Conservation (phyloP, 2,113 vertebrate species). For the Chascanopsetta lugubris region DNA sequence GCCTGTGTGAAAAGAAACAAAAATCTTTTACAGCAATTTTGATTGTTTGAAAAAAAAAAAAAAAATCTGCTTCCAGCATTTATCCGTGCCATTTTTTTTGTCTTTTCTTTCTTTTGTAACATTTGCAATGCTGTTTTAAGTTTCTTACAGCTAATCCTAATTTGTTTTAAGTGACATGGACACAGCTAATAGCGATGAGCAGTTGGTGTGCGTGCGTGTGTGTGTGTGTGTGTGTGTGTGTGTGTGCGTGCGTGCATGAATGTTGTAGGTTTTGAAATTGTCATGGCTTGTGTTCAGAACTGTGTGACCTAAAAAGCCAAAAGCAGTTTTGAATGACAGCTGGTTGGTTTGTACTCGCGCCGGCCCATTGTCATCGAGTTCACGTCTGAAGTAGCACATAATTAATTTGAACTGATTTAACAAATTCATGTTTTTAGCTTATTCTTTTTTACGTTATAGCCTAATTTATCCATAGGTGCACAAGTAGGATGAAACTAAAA, state of each 20-base stretch:
- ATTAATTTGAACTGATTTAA: constrained; percentile 67
- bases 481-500: constrained; percentile 70
- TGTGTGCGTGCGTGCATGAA: not conserved
- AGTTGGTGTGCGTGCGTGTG: constrained; percentile 4
- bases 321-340: constrained; percentile 39
- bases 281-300: constrained; percentile 42
- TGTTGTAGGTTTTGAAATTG: constrained; percentile 25
- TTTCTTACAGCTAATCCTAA: constrained; percentile 39
- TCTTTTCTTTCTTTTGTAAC: constrained; percentile 26
- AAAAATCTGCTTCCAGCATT: constrained; percentile 69
- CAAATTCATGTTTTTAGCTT: constrained; percentile 61
- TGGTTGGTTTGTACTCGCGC: constrained; percentile 33
- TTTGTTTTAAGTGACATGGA: constrained; percentile 38
- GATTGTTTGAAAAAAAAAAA: too few relatives aligned
- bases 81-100: constrained; percentile 66
- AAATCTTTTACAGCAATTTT: constrained; percentile 65
- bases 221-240: not conserved
- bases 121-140: constrained; percentile 52
- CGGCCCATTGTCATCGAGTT: constrained; percentile 42
- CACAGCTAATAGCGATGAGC: constrained; percentile 43
- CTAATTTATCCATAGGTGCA: constrained; percentile 75
- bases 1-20: constrained; percentile 64
- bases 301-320: constrained; percentile 60
- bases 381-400: constrained; percentile 63
- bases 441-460: constrained; percentile 53